These are phyloP conservation scores for Threskiornis aethiopicus DNA, from an alignment of 2,797 vertebrate species.

Conservation along the genomic window DNA sequence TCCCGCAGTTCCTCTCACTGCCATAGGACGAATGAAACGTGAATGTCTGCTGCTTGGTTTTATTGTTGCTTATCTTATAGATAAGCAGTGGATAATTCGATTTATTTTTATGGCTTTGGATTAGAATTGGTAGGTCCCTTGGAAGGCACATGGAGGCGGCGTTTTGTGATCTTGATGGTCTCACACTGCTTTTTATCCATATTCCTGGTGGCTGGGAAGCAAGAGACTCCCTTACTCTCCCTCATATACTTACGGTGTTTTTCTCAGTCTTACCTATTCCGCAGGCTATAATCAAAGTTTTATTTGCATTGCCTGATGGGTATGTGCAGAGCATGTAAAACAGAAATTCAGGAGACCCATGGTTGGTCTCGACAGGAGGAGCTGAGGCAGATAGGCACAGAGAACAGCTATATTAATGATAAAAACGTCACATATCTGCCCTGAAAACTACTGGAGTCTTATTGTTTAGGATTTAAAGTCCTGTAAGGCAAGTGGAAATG, in stretches of 20 bases:
- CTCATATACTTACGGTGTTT: not conserved
- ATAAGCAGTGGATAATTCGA: not conserved
- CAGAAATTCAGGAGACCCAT: not conserved
- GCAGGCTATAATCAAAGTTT: not conserved
- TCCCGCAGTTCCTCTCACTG: not conserved
- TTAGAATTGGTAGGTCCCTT: not conserved
- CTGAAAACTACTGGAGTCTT: not conserved
- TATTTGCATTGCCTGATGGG: not conserved
- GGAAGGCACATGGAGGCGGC: accelerated
- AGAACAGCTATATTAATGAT: not conserved
- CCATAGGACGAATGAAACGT: accelerated
- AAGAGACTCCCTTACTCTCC: not conserved
- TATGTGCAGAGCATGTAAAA: not conserved
- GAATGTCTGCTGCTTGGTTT: not conserved
- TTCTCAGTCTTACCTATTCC: not conserved
- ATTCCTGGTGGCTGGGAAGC: not conserved
- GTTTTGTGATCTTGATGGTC: not conserved
- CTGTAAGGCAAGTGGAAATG: not conserved
- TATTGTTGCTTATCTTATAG: accelerated
- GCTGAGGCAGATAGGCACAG: not conserved
- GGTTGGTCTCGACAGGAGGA: not conserved
- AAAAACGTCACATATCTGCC: not conserved
- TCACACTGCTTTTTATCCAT: not conserved
- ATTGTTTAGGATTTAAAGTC: not conserved
- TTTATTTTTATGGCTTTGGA: not conserved